Evolutionary conservation across 2,113 vertebrate genomes (phyloP).

Genomic region (Caloenas nicobarica): DNA sequence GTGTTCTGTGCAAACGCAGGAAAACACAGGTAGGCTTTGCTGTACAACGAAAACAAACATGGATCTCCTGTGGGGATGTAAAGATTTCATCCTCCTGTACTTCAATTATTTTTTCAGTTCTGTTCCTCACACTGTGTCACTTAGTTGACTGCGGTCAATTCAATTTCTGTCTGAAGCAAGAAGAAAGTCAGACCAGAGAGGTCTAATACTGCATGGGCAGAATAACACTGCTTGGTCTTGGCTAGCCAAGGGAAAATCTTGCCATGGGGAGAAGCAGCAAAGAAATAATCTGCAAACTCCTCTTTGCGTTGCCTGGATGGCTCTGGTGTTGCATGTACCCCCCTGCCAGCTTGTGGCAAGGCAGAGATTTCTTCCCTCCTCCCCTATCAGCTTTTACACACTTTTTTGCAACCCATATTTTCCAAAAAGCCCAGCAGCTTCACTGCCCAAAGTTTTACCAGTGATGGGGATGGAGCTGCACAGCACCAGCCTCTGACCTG

Average conservation of each 20-base stretch:
- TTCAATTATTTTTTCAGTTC: not conserved
- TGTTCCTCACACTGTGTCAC: not conserved
- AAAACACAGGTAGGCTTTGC: not conserved
- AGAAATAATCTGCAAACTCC: not conserved
- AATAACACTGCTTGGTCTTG: not conserved
- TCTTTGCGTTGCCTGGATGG: not conserved
- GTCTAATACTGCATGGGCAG: not conserved
- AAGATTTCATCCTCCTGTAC: not conserved
- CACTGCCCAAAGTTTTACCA: not conserved
- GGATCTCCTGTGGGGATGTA: not conserved
- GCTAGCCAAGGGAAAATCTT: no score
- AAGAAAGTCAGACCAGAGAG: not conserved
- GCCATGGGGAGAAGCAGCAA: not conserved
- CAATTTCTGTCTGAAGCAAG: not conserved
- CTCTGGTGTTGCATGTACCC: not conserved
- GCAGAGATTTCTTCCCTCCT: not conserved
- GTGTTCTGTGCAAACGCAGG: not conserved
- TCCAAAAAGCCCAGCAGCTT: not conserved
- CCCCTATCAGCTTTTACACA: not conserved
- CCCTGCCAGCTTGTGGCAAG: not conserved
- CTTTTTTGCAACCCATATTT: not conserved
- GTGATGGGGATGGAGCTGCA: not conserved
- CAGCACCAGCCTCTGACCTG: not conserved
- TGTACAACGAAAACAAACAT: not conserved
- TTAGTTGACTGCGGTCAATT: not conserved